phyloP scores from a whole-genome alignment of 2,797 vertebrate genomes.

The Gephyroberyx darwinii region DNA sequence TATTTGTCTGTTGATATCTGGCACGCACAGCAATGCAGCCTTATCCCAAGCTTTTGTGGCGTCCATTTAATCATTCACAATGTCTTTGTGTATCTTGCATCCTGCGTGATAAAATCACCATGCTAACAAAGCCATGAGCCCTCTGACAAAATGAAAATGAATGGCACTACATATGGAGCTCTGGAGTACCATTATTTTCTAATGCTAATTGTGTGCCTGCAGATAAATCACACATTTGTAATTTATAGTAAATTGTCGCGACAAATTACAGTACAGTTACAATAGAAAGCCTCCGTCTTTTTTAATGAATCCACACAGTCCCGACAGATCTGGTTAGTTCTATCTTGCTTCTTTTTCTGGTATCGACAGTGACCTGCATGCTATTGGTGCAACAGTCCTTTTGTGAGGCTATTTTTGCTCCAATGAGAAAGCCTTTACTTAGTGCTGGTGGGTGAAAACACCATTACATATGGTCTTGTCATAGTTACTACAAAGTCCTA shows the following conservation, averaged over 20 bases:
- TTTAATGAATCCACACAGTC: constrained; percentile 24
- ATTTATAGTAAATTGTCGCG: constrained; percentile 16
- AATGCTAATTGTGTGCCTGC: constrained; percentile 36
- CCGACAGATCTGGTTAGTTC: not conserved
- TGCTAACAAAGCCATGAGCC: constrained; percentile 56
- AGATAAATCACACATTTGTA: too few relatives aligned
- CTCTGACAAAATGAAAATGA: constrained; percentile 54
- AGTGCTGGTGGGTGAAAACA: not conserved
- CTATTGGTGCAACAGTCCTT: not conserved
- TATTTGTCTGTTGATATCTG: constrained; percentile 69
- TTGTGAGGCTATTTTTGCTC: not conserved
- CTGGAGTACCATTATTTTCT: constrained; percentile 11
- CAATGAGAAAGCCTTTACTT: not conserved
- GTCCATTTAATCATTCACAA: constrained; percentile 72
- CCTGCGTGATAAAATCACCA: constrained; percentile 67
- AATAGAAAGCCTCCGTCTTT: not conserved
- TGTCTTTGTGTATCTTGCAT: constrained; percentile 70
- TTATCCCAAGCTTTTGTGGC: constrained; percentile 62
- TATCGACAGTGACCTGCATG: not conserved
- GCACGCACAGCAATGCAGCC: constrained; percentile 61
- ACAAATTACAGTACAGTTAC: constrained; percentile 10
- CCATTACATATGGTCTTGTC: not conserved
- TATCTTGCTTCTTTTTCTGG: not conserved
- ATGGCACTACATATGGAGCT: constrained; percentile 27
- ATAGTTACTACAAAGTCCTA: not conserved